Evolutionary conservation across 1,140 invertebrate species (phyloP).

Genomic region (Neotoxoptera formosana): DNA sequence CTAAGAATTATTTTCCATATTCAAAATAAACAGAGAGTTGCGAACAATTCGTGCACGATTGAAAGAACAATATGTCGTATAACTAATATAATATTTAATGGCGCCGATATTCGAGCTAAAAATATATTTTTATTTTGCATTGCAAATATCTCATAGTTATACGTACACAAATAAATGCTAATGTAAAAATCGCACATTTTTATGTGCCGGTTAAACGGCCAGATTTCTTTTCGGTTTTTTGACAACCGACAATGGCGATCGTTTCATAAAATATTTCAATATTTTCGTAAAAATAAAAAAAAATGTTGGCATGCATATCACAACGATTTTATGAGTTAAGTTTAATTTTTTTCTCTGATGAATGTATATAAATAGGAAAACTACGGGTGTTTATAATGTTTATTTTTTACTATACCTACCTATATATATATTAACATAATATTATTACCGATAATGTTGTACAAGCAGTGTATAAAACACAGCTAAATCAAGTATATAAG

Average conservation of each 20-base stretch:
- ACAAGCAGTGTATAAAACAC: not conserved
- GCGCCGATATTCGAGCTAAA: not conserved
- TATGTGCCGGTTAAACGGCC: not conserved
- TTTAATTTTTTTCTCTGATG: not conserved
- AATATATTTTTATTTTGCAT: conserved; percentile 35
- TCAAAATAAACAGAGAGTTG: conserved; percentile 3
- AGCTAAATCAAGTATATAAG: not conserved
- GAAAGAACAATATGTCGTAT: not conserved
- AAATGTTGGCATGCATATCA: not conserved
- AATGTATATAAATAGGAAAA: not conserved
- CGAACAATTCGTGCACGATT: not conserved
- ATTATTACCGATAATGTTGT: not conserved
- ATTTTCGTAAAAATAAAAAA: not conserved
- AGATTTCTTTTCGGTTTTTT: not conserved
- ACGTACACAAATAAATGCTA: not conserved
- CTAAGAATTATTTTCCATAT: not conserved
- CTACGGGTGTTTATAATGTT: not conserved
- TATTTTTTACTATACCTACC: not conserved
- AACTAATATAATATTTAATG: not conserved
- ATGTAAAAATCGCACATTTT: not conserved
- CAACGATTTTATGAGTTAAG: not conserved
- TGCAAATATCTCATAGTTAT: not conserved
- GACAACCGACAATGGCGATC: not conserved
- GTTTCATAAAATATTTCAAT: not conserved
- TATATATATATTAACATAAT: not conserved